Base-by-base conservation (phyloP, 2,113 vertebrate genomes). In the Hipposideros armiger region DNA sequence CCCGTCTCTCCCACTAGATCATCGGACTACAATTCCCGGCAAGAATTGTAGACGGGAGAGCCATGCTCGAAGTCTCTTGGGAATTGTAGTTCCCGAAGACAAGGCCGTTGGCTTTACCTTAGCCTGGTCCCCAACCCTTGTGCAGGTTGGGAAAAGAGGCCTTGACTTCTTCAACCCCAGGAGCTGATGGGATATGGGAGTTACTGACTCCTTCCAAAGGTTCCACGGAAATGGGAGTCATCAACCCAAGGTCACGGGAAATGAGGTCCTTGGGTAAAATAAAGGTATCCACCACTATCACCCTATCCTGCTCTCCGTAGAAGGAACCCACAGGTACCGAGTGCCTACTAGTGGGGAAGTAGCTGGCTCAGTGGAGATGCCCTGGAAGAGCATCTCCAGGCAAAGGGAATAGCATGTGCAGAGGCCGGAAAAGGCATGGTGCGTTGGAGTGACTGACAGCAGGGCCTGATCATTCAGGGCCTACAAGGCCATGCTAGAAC, bases 1-100 rank as follows among this genome's bases (percentile, higher is more conserved):
- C 8, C 26, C 7, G 4, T 7, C 5, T 11, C 2, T 45, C 9
- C 3, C 0, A 1, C 0, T 0, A 15, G 36, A 26, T 13, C 11
- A 0, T 13, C 0, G 0, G 24, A 66, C 67, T 47, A 19, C 67
- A 13, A 2, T 52, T 81, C 67, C 67, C 13, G 1, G 90, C 17
- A 28, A 17, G 47, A 36, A 36, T 36, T 36, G 36, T 36, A 36
- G 1, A 4, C 0, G 1, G 36, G 60, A 20, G 54, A 87, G 14
- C 52, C n/a, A 15, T 13, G 72, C 19, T n/a, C 5, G 1, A 47
- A 52, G 45, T 40, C 54, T 74, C 32, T 50, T 26, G 93, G 66
- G 90, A 58, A 42, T 42, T 69, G 47, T 22, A 64, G 64, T 96
- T 81, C 58, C 56, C 62, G 28, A 22, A 40, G 64, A 22, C 40